These are phyloP conservation scores for Potorous gilbertii DNA, from an alignment of 2,797 vertebrate genomes.

Conservation along the genomic window DNA sequence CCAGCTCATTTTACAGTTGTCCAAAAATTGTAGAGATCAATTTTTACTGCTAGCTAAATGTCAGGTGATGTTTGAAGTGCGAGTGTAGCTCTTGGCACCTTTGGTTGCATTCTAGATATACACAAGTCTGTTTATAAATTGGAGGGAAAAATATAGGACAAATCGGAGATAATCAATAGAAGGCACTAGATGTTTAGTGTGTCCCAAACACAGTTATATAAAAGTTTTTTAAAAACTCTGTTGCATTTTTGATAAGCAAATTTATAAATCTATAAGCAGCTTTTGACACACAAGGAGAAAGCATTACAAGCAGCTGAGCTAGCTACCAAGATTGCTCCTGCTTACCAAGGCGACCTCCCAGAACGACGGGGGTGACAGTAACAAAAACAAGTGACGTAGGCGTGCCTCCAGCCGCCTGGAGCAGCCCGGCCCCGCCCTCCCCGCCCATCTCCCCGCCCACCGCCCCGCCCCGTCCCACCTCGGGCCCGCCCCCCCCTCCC, in stretches of 20 bases:
- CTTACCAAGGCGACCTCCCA: background rate
- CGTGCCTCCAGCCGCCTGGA: accelerated
- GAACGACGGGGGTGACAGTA: background rate
- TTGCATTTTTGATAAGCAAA: background rate
- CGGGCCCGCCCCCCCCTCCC: too few relatives aligned
- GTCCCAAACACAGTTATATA: background rate
- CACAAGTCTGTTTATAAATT: too few relatives aligned
- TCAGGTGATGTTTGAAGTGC: too few relatives aligned
- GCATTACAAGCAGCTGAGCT: background rate
- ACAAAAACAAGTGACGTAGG: background rate
- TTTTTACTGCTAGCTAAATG: too few relatives aligned
- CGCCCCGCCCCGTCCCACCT: background rate
- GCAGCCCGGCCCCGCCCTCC: background rate
- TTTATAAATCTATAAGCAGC: background rate
- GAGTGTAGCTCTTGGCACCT: too few relatives aligned
- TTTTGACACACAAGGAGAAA: background rate
- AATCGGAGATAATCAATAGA: background rate
- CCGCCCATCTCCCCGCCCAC: background rate
- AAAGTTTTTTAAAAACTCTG: background rate
- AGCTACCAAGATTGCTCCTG: too few relatives aligned
- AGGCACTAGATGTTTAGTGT: background rate
- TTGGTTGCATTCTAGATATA: too few relatives aligned
- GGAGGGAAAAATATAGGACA: background rate
- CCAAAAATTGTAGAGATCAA: too few relatives aligned
- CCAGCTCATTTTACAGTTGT: background rate